phyloP scores from a whole-genome alignment of 2,113 vertebrate species.

The Podocnemis expansa region DNA sequence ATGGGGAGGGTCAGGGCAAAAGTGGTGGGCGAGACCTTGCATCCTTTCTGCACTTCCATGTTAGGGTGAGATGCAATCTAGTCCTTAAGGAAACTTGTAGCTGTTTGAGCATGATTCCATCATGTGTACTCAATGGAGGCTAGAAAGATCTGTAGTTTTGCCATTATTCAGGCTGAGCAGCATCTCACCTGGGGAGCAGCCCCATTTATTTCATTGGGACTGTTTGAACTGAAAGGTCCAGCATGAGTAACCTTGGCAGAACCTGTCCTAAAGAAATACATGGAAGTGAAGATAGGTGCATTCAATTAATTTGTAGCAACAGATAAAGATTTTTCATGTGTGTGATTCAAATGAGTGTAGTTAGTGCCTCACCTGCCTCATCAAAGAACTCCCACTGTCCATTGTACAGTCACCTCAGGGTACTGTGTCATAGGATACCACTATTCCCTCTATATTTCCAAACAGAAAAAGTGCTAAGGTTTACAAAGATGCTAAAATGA shows the following conservation, averaged over 20 bases:
- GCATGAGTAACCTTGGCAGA: background rate
- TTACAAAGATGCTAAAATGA: background rate
- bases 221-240: background rate
- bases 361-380: background rate
- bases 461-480: background rate
- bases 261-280: accelerated
- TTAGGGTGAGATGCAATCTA: background rate
- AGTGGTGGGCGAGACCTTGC: background rate
- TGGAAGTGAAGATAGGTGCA: background rate
- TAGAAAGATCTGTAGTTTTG: background rate
- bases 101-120: background rate
- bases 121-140: background rate
- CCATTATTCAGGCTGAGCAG: background rate
- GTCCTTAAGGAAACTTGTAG: background rate
- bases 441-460: background rate
- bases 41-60: background rate
- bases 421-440: background rate
- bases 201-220: background rate
- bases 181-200: background rate
- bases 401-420: background rate
- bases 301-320: background rate
- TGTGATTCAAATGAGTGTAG: no score
- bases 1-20: background rate
- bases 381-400: background rate
- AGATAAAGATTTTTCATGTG: background rate